Evolutionary conservation across 2,888 invertebrate genomes (phyloP), one percentile per base, ranked within the genome.

Genomic region (Phania funesta): DNA sequence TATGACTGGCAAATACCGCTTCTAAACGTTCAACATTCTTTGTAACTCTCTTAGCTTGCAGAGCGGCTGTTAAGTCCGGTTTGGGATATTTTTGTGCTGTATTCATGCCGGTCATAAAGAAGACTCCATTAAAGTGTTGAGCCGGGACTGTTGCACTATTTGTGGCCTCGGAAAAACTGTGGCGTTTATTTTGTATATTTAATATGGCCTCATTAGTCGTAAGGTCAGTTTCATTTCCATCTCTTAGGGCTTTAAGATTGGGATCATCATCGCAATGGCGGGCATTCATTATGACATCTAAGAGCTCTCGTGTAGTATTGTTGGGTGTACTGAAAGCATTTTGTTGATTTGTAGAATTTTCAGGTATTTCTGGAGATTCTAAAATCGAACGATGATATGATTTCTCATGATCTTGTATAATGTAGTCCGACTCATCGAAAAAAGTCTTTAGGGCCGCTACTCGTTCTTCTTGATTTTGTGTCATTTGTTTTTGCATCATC

Each of bases 11-110:
- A 32, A 90, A 89, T 20, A 87, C 89, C 7, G 90, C 90, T 80
- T 96, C 95, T 48, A 96, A 94, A 75, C 96, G 92, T 84, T 96
- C 96, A 58, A 96, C 90, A 84, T 96, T 96, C 90, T 96, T 96
- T 0, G 95, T 94, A 50, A 94, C 89, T 64, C 93, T 92, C 67
- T 93, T 92, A 1, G 94, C 93, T 87, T 94, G 93, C 60, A 94
- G 91, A 29, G 93, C 91, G 54, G 91, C 93, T 6, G 90, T 88
- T 46, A 91, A 86, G 85, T 91, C 91, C 0, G 91, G 91, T 75
- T 91, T 90, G 0, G 91, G 91, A 79, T 91, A 91, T 80, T 88
- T 90, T 65, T 90, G 90, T 0, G 91, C 87, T 1, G 92, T 91
- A 79, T 91, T 91, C 86, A 92, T 92, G 86, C 93, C 93, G 11